Evolutionary conservation across 2,888 invertebrate genomes (phyloP).

Genomic region (Bombylius discolor): DNA sequence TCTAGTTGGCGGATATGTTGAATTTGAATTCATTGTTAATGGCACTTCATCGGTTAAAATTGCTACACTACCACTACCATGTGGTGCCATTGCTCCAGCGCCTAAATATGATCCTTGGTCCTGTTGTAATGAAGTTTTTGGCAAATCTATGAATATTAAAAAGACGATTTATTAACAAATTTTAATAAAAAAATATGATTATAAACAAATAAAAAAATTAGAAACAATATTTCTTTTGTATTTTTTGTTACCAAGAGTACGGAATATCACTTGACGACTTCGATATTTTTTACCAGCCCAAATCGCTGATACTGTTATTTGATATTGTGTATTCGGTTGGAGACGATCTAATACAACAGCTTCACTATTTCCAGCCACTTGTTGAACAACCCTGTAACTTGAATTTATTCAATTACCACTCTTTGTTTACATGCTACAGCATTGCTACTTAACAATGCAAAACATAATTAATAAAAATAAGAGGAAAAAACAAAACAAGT

Average conservation of each 20-base stretch:
- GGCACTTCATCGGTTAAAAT: slow-evolving; percentile 23
- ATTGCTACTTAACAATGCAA: neutral
- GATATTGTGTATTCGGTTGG: slow-evolving; percentile 78
- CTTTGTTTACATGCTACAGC: slow-evolving; percentile 19
- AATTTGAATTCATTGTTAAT: neutral
- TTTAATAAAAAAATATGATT: neutral
- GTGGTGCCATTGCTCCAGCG: slow-evolving; percentile 38
- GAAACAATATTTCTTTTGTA: neutral
- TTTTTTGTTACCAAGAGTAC: slow-evolving; percentile 58
- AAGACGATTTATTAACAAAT: slow-evolving; percentile 19
- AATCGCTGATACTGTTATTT: slow-evolving; percentile 72
- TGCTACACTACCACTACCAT: slow-evolving; percentile 18
- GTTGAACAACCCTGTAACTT: slow-evolving; percentile 91
- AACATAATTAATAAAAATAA: slow-evolving; percentile 1
- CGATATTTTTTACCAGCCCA: slow-evolving; percentile 70
- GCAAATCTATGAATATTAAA: slow-evolving; percentile 46
- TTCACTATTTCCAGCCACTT: slow-evolving; percentile 79
- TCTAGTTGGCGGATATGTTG: slow-evolving; percentile 26
- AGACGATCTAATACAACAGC: slow-evolving; percentile 70
- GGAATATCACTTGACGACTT: slow-evolving; percentile 79
- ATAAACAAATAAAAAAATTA: neutral
- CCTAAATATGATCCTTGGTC: slow-evolving; percentile 39
- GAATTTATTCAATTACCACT: slow-evolving; percentile 48
- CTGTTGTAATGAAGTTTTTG: slow-evolving; percentile 64
- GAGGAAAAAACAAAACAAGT: neutral